Evolutionary conservation across 2,113 vertebrate genomes (phyloP).

Genomic region (Vicugna pacos): DNA sequence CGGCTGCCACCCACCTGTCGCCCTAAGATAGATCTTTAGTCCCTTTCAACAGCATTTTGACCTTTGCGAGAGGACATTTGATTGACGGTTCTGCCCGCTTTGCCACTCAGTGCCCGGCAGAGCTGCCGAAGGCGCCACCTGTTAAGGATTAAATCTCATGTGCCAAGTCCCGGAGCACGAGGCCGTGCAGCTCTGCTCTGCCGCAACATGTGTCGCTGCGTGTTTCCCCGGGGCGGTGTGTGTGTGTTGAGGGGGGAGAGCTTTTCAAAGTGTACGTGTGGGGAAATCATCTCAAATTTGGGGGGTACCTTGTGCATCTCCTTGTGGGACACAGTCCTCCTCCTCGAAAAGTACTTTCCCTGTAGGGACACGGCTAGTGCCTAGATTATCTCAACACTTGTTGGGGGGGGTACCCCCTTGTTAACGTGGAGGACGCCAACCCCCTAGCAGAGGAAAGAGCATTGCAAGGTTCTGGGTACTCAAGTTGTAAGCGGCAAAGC

Average conservation of each 20-base stretch:
- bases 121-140: conserved; percentile 68
- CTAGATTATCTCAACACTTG: not conserved
- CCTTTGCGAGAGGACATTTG: conserved; percentile 78
- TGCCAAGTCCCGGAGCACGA: conserved; percentile 52
- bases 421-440: not conserved
- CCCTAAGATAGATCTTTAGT: conserved; percentile 78
- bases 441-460: not conserved
- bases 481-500: not conserved
- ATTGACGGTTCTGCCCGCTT: conserved; percentile 63
- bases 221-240: not conserved
- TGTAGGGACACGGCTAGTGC: not conserved
- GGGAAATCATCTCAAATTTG: not conserved
- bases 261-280: not conserved
- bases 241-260: not conserved
- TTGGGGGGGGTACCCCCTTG: not conserved
- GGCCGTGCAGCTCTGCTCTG: not conserved
- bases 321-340: not conserved
- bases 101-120: conserved; percentile 46
- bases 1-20: conserved; percentile 81
- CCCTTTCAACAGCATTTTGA: conserved; percentile 75
- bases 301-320: not conserved
- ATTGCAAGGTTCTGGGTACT: not conserved
- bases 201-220: conserved; percentile 74
- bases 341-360: conserved; percentile 35
- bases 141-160: conserved; percentile 71